phyloP scores from a whole-genome alignment of 2,113 vertebrate genomes.

The Leptosomus discolor region DNA sequence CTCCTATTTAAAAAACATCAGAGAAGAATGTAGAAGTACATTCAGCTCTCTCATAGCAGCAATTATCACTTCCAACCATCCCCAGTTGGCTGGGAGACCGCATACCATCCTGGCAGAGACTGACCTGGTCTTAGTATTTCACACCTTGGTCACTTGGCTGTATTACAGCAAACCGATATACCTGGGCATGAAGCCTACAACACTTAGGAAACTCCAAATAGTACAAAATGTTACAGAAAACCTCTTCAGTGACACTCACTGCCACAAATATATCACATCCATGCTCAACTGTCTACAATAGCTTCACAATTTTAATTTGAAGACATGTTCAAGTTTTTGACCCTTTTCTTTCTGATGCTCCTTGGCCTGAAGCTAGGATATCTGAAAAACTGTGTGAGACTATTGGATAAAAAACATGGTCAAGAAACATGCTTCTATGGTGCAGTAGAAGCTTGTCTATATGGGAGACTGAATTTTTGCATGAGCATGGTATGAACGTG shows the following conservation, averaged over 20 bases:
- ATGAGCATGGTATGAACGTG: neutral
- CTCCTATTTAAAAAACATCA: neutral
- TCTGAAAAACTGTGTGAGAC: neutral
- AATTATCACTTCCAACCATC: slow-evolving; percentile 56
- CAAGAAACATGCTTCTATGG: neutral
- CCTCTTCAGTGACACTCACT: neutral
- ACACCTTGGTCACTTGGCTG: slow-evolving; percentile 66
- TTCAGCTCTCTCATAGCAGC: slow-evolving; percentile 22
- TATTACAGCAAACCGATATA: slow-evolving; percentile 56
- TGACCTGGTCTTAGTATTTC: slow-evolving; percentile 70
- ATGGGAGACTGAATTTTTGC: neutral
- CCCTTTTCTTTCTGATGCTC: neutral
- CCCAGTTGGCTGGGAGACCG: slow-evolving; percentile 44
- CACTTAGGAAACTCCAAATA: slow-evolving; percentile 55
- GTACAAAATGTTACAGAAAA: slow-evolving; percentile 57
- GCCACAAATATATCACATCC: slow-evolving; percentile 18
- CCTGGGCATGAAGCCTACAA: slow-evolving; percentile 60
- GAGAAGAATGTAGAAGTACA: neutral
- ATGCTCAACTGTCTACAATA: slow-evolving; percentile 9
- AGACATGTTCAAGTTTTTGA: slow-evolving; percentile 6
- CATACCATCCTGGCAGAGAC: slow-evolving; percentile 59
- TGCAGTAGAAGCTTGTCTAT: neutral
- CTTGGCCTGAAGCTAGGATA: neutral
- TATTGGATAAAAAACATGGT: neutral
- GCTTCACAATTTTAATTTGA: slow-evolving; percentile 23